Conservation (phyloP, 2,888 invertebrate species). For the Scotopteryx bipunctaria region DNA sequence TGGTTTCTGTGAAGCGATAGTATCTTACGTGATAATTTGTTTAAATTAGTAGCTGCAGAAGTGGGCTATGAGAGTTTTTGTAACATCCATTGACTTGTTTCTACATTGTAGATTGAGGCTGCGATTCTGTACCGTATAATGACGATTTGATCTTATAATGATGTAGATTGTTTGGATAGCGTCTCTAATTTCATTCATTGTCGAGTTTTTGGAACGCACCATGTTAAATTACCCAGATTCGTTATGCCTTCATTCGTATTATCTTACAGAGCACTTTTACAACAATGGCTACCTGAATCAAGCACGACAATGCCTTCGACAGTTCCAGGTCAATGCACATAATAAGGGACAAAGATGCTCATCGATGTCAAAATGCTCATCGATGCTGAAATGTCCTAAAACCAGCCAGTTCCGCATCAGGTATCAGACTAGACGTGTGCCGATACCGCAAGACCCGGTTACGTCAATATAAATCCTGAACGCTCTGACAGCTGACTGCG, state of each 20-base stretch:
- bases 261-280: too few relatives aligned
- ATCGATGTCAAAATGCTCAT: background rate
- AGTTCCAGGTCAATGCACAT: too few relatives aligned
- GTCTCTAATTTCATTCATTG: background rate
- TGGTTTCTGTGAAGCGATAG: conserved; percentile 26
- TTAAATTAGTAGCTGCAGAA: conserved; percentile 24
- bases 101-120: conserved; percentile 9
- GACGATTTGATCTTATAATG: conserved; percentile 5
- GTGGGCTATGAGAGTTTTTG: conserved; percentile 19
- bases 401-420: conserved; percentile 14
- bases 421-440: conserved; percentile 33
- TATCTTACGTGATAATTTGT: conserved; percentile 27
- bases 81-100: conserved; percentile 19
- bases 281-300: too few relatives aligned
- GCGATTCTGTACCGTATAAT: conserved; percentile 9
- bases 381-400: background rate
- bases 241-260: background rate
- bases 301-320: too few relatives aligned
- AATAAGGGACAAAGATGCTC: too few relatives aligned
- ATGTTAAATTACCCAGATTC: background rate
- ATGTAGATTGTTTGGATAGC: conserved; percentile 4
- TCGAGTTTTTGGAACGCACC: background rate
- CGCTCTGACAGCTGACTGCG: conserved; percentile 45
- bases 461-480: conserved; percentile 70
- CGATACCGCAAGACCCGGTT: conserved; percentile 65